These are phyloP conservation scores for Ceyx margarethae DNA, from an alignment of 2,113 vertebrate species.

Conservation along the genomic window DNA sequence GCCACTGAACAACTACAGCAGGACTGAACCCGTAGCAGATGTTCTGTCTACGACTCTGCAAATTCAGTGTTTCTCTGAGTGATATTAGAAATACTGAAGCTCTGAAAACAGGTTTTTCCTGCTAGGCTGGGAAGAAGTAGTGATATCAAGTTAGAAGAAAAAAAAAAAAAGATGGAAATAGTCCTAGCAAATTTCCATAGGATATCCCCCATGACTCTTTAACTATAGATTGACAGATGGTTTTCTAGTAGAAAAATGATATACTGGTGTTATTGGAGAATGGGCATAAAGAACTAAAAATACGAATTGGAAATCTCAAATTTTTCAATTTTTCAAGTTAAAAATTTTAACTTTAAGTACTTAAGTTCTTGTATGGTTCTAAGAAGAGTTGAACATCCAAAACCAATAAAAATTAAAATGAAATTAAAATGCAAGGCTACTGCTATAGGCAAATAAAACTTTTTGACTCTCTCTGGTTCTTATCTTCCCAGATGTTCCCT, in stretches of 20 bases:
- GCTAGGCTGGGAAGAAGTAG: not conserved
- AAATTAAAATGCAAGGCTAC: not conserved
- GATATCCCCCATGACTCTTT: not conserved
- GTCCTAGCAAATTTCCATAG: not conserved
- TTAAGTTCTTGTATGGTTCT: not conserved
- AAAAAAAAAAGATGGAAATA: not conserved
- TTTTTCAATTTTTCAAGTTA: not conserved
- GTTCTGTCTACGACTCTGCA: not conserved
- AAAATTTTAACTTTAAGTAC: not conserved
- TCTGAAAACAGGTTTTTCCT: not conserved
- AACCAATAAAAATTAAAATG: not conserved
- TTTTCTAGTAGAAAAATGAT: not conserved
- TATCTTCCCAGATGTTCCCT: not conserved
- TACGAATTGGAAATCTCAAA: not conserved
- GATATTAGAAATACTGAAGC: not conserved
- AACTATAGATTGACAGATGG: not conserved
- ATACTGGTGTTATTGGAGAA: not conserved
- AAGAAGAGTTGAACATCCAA: not conserved
- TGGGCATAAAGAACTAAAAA: not conserved
- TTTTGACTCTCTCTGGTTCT: not conserved
- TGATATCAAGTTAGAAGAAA: not conserved
- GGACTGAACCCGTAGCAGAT: not conserved
- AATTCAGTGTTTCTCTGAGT: not conserved
- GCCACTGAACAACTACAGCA: not conserved
- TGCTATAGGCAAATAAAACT: not conserved